Percentiles rank a stretch among this genome's conserved stretches.
phyloP scores from a whole-genome alignment of 2,888 invertebrate genomes.

The Drosophila rellima region DNA sequence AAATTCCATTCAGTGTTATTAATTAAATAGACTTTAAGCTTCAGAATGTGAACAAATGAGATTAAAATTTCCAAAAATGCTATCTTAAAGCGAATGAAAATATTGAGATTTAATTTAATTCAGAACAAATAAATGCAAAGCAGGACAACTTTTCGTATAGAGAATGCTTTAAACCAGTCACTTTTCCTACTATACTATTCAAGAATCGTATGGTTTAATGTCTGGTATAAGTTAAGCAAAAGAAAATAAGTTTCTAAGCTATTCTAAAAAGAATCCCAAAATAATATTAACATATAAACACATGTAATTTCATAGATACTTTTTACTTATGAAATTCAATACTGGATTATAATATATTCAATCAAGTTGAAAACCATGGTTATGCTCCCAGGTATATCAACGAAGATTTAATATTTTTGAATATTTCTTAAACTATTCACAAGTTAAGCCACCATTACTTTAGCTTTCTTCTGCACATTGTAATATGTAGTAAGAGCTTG shows the following conservation, averaged over 20 bases:
- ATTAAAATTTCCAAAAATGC: too few relatives aligned
- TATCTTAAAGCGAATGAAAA: background rate
- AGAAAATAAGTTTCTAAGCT: background rate
- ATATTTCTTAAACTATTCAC: background rate
- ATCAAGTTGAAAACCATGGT: background rate
- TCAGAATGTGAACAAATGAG: background rate
- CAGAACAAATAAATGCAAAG: too few relatives aligned
- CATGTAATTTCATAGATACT: too few relatives aligned
- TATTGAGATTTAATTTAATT: too few relatives aligned
- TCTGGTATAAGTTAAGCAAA: background rate
- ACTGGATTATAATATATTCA: too few relatives aligned
- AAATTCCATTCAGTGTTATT: conserved; percentile 2
- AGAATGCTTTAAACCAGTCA: too few relatives aligned
- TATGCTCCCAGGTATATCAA: background rate
- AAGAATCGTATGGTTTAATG: too few relatives aligned
- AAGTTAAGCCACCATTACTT: background rate
- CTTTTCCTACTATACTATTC: too few relatives aligned
- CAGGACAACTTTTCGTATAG: too few relatives aligned
- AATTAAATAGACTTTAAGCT: background rate
- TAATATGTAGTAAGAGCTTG: conserved; percentile 4
- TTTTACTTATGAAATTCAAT: too few relatives aligned
- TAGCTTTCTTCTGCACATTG: background rate
- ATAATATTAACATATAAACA: too few relatives aligned
- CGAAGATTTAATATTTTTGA: background rate
- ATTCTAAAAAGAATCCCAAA: too few relatives aligned